Base-by-base conservation (phyloP, 2,113 vertebrate genomes). In the Lonchura striata region DNA sequence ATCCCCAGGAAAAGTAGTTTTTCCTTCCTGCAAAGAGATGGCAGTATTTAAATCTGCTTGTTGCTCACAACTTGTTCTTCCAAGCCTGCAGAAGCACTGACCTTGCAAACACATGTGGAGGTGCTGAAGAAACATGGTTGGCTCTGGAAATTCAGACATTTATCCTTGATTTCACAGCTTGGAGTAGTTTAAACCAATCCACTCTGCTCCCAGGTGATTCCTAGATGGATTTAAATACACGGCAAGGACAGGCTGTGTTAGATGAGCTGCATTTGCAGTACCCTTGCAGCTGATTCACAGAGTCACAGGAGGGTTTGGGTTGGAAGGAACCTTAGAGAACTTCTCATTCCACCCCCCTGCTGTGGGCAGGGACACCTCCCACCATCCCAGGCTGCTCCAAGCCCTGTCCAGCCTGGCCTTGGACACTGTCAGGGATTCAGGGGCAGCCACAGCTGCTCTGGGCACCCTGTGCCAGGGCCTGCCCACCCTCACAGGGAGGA, bases 401-500 rank as follows among this genome's bases (percentile, higher is more conserved):
- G 3, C 20, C 2, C 11, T 0, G 0, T 75, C 53, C 61, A 69
- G 0, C 54, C 31, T 69, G 54, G 27, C 41, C 63, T 42, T 47
- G 63, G 47, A 0, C n/a, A 35, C 35, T 76, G 0, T 39, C 61
- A 61, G 46, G 39, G 53, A 53, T 68, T 33, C 84, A 68, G 63
- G 14, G 30, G 7, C 87, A 76, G 54, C 41, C 79, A 2, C 79
- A 69, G 47, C 35, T 69, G 0, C 63, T 61, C 41, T 69, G 54
- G 18, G 30, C 47, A 76, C 5, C 78, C 78, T 76, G 70, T 68
- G 54, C 39, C 78, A 61, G 30, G 24, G 41, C 41, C 47, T 89
- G 0, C 1, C 5, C 70, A 47, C 47, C 47, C n/a, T 76, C 47
- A 0, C 21, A 69, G 47, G 24, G 14, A 42, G 19, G 0, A 13